These are phyloP conservation scores for Pseudomyrmex gracilis DNA, from an alignment of 1,140 invertebrate species.

Conservation along the genomic window DNA sequence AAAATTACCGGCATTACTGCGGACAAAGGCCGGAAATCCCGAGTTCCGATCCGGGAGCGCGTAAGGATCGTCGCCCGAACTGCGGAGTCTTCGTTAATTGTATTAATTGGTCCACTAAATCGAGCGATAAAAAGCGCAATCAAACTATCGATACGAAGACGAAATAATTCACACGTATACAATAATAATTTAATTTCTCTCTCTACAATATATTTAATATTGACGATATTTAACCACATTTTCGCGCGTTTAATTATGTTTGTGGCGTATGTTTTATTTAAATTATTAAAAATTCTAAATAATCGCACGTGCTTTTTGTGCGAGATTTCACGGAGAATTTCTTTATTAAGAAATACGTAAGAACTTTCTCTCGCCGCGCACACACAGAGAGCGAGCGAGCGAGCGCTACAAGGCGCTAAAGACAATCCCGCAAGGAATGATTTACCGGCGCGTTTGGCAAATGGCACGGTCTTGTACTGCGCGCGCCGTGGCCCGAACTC, in stretches of 20 bases:
- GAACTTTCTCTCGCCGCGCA: not conserved
- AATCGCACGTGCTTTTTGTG: not conserved
- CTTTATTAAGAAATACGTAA: constrained; percentile 4
- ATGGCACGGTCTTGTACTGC: constrained; percentile 57
- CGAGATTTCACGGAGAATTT: constrained; percentile 4
- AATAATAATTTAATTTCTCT: too few relatives aligned
- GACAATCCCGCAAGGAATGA: constrained; percentile 52
- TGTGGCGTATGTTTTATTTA: not conserved
- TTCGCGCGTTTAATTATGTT: not conserved
- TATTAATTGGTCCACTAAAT: constrained; percentile 48
- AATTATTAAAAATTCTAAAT: not conserved
- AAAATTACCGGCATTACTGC: constrained; percentile 74
- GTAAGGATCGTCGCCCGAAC: constrained; percentile 13
- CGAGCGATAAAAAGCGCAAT: constrained; percentile 27
- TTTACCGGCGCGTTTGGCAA: constrained; percentile 57
- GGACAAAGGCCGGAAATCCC: constrained; percentile 64
- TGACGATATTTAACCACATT: not conserved
- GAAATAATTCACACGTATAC: too few relatives aligned
- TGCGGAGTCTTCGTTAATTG: constrained; percentile 44
- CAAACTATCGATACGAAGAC: not conserved
- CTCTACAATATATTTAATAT: too few relatives aligned
- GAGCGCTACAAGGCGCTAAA: constrained; percentile 30
- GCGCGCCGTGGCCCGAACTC: constrained; percentile 19
- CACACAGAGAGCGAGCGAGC: not conserved
- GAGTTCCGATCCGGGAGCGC: constrained; percentile 64